Evolutionary conservation across 1,140 invertebrate genomes (phyloP), one percentile per base, ranked within the genome.

Genomic region (Mesaphorura yosii): DNA sequence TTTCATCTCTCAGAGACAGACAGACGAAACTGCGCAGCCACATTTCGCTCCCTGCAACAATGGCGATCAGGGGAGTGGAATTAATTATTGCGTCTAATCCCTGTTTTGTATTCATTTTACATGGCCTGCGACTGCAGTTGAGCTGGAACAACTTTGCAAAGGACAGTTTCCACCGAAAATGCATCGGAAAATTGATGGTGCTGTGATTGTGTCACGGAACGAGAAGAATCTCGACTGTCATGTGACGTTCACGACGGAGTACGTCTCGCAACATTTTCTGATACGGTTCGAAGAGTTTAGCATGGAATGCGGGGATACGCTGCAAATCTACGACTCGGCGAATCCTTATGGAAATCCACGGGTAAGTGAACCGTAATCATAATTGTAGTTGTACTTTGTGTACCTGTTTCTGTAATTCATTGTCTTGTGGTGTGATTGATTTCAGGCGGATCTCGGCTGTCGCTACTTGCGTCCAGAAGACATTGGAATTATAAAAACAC

Each of bases 181-280:
- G 59, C 89, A 90, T 70, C 75, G 86, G 31, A 89, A 89, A 71
- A 83, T 91, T 55, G 88, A 92, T 63, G 88, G 88, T 12, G 89
- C 88, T 0, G 84, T 91, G 29, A 74, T 93, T 20, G 82, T 78
- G 67, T 90, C 87, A 3, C 79, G 85, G 66, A 88, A 88, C 68
- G 89, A 92, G 70, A 73, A 84, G 49, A 87, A 91, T 67, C 73
- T 92, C 56, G 82, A 91, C 72, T 92, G 88, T 73, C 79, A 84
- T 55, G 83, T 91, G 66, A 92, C 87, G 37, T 93, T 92, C 68
- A 88, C 90, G 70, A 91, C 88, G 54, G 86, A 91, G 71, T 88
- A 87, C 64, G 87, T 93, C 57, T 76, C 91, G 57, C 88, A 93
- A 71, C 75, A 84, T 59, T 93, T 93, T 70, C 91, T 92, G 86